Base-by-base conservation (phyloP, 1,140 invertebrate genomes). In the Eupristina koningsbergeri region DNA sequence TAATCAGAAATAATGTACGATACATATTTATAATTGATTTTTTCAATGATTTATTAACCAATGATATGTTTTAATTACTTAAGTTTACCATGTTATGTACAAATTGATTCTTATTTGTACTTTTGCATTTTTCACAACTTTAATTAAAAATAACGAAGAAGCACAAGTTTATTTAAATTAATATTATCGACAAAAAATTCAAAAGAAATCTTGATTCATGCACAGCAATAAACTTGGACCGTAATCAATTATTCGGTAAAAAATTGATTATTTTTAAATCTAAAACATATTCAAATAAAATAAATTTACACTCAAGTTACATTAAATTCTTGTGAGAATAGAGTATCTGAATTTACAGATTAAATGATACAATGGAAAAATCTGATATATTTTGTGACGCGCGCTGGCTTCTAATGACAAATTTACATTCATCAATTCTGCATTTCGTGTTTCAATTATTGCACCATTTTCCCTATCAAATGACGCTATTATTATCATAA, bases 361-460 rank as follows among this genome's bases (percentile, higher is more conserved):
- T 9, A 73, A 50, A 31, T n/a, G 41, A 41, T 41, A 41, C 3
- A 29, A 75, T 50, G 15, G 1, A 53, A 53, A 50, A 17, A 5
- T 31, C 31, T 5, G 34, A 58, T 58, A 26, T 58, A 41, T 63
- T 63, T 64, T 78, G 41, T 34, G 74, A 63, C 39, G 47, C 74
- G 81, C 34, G 19, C 81, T 83, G 75, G 81, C 81, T 84, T 64
- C 83, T 80, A 80, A 11, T 84, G 77, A 84, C 83, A 84, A 84
- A 74, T 50, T 17, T 31, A 75, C 17, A 64, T 34, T 31, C 36
- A 78, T 69, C 74, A n/a, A 3, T 81, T 41, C 80, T 34, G 45
- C 53, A 64, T 71, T 22, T 81, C 76, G 34, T 39, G 45, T 77
- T 22, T 69, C 31, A 83, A 41, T 84, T 80, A 84, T 84, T 84